Percentiles rank a stretch among this genome's conserved stretches.
Conservation (phyloP, 2,113 vertebrate genomes). For the Microcebus murinus region DNA sequence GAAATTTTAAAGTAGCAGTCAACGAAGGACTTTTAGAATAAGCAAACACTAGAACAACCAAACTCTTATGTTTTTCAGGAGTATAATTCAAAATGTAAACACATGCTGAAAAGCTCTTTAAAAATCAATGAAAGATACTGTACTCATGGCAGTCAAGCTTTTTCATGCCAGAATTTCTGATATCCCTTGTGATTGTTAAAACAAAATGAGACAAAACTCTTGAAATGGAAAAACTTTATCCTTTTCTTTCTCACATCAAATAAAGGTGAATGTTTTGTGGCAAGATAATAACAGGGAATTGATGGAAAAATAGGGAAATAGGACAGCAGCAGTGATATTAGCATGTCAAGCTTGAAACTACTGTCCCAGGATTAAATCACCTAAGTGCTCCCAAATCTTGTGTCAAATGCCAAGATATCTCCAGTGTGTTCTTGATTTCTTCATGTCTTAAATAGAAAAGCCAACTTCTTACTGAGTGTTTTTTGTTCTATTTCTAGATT, state of each 20-base stretch:
- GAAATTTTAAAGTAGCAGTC: conserved; percentile 65
- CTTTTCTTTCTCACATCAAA: neutral
- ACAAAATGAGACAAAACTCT: neutral
- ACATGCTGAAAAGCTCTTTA: conserved; percentile 36
- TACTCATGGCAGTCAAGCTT: neutral
- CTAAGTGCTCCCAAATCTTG: neutral
- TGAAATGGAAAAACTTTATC: neutral
- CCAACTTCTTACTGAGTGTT: neutral
- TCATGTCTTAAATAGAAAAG: neutral
- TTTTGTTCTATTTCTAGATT: neutral
- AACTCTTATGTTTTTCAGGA: conserved; percentile 64
- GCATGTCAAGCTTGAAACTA: neutral
- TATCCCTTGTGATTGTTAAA: neutral
- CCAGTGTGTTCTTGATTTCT: neutral
- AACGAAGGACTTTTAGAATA: conserved; percentile 56
- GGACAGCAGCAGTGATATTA: neutral
- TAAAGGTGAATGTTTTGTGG: neutral
- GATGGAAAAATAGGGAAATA: neutral
- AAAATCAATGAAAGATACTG: conserved; percentile 33
- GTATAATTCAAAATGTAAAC: conserved; percentile 69
- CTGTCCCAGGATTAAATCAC: neutral
- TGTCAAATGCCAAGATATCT: neutral
- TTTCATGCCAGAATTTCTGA: conserved; percentile 21
- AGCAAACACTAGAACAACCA: conserved; percentile 63
- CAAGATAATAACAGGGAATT: neutral